Evolutionary conservation across 2,797 vertebrate species (phyloP), one percentile per base, ranked within the genome.

Genomic region (Pangasius sanitwongsei): DNA sequence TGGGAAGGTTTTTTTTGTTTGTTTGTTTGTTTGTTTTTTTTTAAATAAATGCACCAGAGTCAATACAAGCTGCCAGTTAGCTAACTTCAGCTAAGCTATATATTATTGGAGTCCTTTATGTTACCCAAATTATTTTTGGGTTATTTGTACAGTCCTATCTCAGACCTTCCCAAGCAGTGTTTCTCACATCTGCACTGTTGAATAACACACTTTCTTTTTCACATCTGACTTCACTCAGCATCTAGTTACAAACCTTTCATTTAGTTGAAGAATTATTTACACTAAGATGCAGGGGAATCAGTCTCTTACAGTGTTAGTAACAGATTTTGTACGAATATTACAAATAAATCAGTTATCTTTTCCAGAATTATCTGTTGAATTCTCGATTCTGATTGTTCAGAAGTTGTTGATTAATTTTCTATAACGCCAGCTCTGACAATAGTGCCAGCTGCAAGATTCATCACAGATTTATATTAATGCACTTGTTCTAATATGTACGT

Each of bases 211-310:
- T 28, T 61, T 20, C 23, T 82, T 61, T 5, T 28, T 44, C 57
- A 23, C 15, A 41, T 82, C 80, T 78, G 75, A n/a, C 75, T 82
- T 59, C 61, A 59, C 48, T 53, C 75, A 18, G 75, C 75, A 41
- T 82, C 55, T 25, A 61, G 31, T 61, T 82, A 37, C 31, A 37
- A 59, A 61, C 55, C 18, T 9, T 81, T 37, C 55, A 61, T 18
- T 80, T n/a, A 37, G 18, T 67, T 67, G 7, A 70, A 37, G 69
- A 70, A 70, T 70, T 70, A 7, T 20, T 74, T 23, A 50, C 11
- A 77, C 11, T 13, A n/a, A 77, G 20, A 48, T 77, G 12, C 44
- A 74, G 16, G 16, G 4, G 34, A 72, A 20, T 41, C 65, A 41
- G 41, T 44, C 9, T 48, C 41, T 72, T 41, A 31, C 28, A 41